Conservation (phyloP, 2,888 invertebrate species). For the Sesia bembeciformis region DNA sequence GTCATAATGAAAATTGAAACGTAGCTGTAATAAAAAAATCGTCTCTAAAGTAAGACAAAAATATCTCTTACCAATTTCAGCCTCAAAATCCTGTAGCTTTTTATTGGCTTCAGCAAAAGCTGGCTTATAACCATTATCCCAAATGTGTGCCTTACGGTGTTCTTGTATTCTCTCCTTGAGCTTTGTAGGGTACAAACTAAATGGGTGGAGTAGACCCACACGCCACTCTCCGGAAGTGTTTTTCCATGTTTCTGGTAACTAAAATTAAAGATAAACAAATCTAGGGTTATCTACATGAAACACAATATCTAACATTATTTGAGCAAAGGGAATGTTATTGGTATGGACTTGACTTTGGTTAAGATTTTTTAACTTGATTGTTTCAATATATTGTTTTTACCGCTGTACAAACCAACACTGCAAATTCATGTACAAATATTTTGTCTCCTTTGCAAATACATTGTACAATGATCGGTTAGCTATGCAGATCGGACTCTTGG, state of each 20-base stretch:
- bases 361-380: too few species aligned
- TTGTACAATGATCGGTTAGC: too few species aligned
- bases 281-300: too few species aligned
- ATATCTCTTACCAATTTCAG: conserved; percentile 65
- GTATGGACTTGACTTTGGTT: too few species aligned
- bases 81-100: conserved; percentile 84
- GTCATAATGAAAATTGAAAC: too few species aligned
- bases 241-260: conserved; percentile 88
- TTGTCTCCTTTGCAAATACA: too few species aligned
- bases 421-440: too few species aligned
- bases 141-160: conserved; percentile 85
- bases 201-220: conserved; percentile 89
- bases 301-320: too few species aligned
- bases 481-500: too few species aligned
- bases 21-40: background rate
- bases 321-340: too few species aligned
- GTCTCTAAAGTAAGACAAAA: background rate
- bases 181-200: conserved; percentile 89
- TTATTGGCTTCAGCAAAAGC: conserved; percentile 85
- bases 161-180: conserved; percentile 87
- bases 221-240: conserved; percentile 91
- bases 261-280: conserved; percentile 5
- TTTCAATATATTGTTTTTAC: too few species aligned
- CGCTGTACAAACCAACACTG: too few species aligned
- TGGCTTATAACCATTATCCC: conserved; percentile 89